Conservation (phyloP, 2,888 invertebrate species). For the Tridacna crocea region DNA sequence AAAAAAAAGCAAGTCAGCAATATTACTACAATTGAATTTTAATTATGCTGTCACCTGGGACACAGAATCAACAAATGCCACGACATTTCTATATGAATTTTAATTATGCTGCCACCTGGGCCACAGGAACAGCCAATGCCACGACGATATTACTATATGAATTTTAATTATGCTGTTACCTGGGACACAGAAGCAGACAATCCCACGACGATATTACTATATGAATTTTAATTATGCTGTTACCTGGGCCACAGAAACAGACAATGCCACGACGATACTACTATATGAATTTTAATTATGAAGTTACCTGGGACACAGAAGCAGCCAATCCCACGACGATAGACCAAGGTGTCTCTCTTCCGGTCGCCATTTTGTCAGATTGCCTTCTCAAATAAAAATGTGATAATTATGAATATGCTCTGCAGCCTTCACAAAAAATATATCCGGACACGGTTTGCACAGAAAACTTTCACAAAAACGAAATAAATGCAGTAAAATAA, state of each 20-base stretch:
- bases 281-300: no score
- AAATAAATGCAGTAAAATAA: no score
- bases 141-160: background rate
- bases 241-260: slow-evolving; percentile 7
- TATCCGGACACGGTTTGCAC: no score
- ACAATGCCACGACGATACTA: slow-evolving; percentile 2
- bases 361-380: background rate
- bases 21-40: no score
- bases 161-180: background rate
- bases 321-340: slow-evolving; percentile 10
- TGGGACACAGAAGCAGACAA: slow-evolving; percentile 4
- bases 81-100: background rate
- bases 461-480: no score
- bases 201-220: slow-evolving; percentile 1
- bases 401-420: background rate
- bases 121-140: background rate
- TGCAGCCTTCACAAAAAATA: no score
- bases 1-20: no score
- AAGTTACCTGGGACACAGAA: background rate
- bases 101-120: background rate
- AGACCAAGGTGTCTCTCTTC: slow-evolving; percentile 15
- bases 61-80: background rate
- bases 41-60: background rate
- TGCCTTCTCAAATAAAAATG: background rate
- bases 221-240: background rate